These are phyloP conservation scores for Caerostris extrusa DNA, from an alignment of 1,140 invertebrate genomes.

Conservation along the genomic window DNA sequence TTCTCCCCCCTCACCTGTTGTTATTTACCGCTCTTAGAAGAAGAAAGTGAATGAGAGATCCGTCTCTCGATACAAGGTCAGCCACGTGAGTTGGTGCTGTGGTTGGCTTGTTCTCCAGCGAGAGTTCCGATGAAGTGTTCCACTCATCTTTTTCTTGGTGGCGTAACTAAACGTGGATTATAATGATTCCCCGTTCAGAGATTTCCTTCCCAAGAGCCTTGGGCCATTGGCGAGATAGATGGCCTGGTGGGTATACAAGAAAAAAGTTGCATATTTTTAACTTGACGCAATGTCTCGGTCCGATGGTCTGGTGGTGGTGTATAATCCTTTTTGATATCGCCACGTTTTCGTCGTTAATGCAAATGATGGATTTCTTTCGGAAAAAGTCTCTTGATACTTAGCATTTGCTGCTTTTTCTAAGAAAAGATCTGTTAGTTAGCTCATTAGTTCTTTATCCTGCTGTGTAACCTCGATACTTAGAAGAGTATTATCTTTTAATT, in stretches of 20 bases:
- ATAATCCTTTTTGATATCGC: not conserved
- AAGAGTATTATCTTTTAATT: no score
- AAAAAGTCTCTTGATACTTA: no score
- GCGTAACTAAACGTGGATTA: not conserved
- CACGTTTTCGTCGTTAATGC: not conserved
- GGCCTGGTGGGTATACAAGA: not conserved
- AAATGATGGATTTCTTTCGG: no score
- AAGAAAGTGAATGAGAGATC: not conserved
- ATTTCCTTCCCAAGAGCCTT: not conserved
- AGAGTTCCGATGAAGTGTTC: not conserved
- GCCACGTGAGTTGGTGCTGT: not conserved
- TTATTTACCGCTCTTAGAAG: conserved; percentile 1
- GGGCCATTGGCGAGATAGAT: not conserved
- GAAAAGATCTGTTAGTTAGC: no score
- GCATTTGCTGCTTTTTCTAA: no score
- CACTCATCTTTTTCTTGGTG: not conserved
- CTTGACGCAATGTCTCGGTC: conserved; percentile 6
- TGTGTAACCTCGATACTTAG: no score
- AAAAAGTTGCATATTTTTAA: not conserved
- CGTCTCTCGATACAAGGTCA: not conserved
- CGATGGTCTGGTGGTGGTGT: not conserved
- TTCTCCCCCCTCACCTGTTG: not conserved
- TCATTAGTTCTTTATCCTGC: no score
- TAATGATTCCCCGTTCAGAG: not conserved
- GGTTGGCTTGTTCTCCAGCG: not conserved